Conservation (phyloP, 2,113 vertebrate genomes). For the Hiodon alosoides region DNA sequence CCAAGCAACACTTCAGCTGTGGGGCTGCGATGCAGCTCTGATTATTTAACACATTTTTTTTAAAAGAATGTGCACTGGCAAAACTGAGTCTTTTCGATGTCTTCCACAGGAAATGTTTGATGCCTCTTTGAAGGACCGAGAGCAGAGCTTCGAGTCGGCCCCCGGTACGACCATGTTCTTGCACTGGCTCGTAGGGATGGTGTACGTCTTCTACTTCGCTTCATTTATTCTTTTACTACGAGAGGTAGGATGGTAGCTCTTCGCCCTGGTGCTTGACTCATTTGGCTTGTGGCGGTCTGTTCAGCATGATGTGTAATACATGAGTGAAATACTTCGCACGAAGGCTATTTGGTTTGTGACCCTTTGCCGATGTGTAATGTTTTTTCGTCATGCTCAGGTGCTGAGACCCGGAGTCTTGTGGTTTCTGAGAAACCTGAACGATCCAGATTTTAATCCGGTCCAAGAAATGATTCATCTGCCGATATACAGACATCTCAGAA, state of each 20-base stretch:
- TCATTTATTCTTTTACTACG: constrained; percentile 91
- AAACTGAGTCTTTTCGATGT: background rate
- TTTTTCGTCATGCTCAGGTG: constrained; percentile 59
- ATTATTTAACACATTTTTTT: no score
- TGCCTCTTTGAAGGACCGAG: constrained; percentile 85
- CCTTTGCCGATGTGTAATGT: background rate
- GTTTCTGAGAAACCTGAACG: constrained; percentile 96
- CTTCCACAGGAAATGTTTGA: constrained; percentile 90
- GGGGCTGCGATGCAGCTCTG: constrained; percentile 30
- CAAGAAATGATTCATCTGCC: constrained; percentile 98
- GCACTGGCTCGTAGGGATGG: constrained; percentile 96
- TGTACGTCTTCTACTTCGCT: constrained; percentile 97
- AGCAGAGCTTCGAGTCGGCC: constrained; percentile 88
- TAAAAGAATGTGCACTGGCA: no score
- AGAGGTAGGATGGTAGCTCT: constrained; percentile 65
- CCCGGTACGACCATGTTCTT: constrained; percentile 96
- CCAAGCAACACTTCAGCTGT: background rate
- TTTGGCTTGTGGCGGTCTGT: no score
- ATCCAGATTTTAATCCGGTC: constrained; percentile 95
- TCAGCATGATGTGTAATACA: no score
- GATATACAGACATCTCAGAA: constrained; percentile 89
- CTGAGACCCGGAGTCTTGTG: constrained; percentile 90
- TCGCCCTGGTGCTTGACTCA: background rate
- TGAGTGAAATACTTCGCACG: no score
- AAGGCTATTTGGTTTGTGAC: no score